A percentile compares a stretch with the other conserved stretches of the same genome.
phyloP scores from a whole-genome alignment of 2,888 invertebrate species.

The Epinotia brunnichana region DNA sequence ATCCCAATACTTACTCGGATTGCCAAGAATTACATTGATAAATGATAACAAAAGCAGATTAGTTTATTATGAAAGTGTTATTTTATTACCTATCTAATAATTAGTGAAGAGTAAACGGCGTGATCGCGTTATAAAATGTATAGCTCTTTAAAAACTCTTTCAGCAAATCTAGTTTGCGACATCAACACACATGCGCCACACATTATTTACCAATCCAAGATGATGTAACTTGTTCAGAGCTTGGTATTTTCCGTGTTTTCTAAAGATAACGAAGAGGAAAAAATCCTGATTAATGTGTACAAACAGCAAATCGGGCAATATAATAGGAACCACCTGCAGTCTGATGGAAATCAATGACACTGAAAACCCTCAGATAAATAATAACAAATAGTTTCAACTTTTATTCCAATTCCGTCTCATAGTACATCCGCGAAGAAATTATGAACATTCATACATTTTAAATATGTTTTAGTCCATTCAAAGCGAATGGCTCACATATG shows the following conservation, averaged over 20 bases:
- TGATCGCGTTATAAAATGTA: not conserved
- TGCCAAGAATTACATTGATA: not conserved
- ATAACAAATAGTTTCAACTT: too few species aligned
- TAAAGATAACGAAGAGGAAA: conserved; percentile 62
- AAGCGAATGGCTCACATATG: too few species aligned
- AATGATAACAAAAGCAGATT: not conserved
- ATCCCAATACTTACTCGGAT: not conserved
- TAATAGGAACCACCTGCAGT: not conserved
- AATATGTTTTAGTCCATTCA: too few species aligned
- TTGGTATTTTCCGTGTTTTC: conserved; percentile 66
- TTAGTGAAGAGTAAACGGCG: not conserved
- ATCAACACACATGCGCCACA: conserved; percentile 47
- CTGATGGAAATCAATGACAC: too few species aligned
- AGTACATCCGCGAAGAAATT: too few species aligned
- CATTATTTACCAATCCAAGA: conserved; percentile 60
- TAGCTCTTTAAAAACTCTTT: not conserved
- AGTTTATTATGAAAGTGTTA: not conserved
- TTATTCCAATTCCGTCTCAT: too few species aligned
- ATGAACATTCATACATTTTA: too few species aligned
- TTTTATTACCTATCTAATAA: not conserved
- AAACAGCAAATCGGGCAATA: not conserved
- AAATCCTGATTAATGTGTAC: not conserved
- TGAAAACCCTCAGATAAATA: too few species aligned
- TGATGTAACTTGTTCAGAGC: conserved; percentile 59
- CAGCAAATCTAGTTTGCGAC: conserved; percentile 25